Evolutionary conservation across 2,797 vertebrate species (phyloP), one percentile per base, ranked within the genome.

Genomic region (Sebastes diploproa): DNA sequence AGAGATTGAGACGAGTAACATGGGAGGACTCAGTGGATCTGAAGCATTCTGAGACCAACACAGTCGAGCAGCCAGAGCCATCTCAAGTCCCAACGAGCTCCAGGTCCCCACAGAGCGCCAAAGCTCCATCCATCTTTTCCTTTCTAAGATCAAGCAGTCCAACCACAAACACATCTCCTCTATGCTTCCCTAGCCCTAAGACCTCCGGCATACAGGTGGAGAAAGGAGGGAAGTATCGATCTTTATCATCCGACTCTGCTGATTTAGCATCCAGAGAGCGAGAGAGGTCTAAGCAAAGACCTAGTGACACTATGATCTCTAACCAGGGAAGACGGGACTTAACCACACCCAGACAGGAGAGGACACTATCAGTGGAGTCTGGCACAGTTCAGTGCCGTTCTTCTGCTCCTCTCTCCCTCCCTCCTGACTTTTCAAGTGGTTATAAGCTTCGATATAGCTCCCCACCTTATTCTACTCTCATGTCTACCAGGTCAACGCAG

Each of bases 381-480:
- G 86, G 32, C 13, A 61, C 66, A 42, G 79, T 42, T 73, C 86
- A 85, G 13, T 66, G 50, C 38, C 55, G 1, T 52, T 67, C 72
- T 20, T 67, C 85, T 22, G 38, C 83, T n/a, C 71, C 91, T 62
- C 85, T 86, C 11, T 94, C 94, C 34, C 86, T 92, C 34, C 90
- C 92, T 56, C 76, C 91, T 11, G 94, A 95, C 56, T 89, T 92
- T 75, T 91, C 86, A 79, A 88, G 80, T 72, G 79, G 86, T 56
- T 94, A 93, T 70, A 90, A 90, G 50, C 78, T 87, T 73, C 92
- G 89, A 62, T 92, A 95, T 12, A 95, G 94, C 71, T 89, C 87
- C 34, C 91, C 96, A 36, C 95, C 95, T 30, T 96, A 96, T 80
- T 93, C 94, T 46, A 87, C 88, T 18, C 94, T 96, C 7, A 93